phyloP scores from a whole-genome alignment of 2,888 invertebrate genomes.

The Xylophagus ater region DNA sequence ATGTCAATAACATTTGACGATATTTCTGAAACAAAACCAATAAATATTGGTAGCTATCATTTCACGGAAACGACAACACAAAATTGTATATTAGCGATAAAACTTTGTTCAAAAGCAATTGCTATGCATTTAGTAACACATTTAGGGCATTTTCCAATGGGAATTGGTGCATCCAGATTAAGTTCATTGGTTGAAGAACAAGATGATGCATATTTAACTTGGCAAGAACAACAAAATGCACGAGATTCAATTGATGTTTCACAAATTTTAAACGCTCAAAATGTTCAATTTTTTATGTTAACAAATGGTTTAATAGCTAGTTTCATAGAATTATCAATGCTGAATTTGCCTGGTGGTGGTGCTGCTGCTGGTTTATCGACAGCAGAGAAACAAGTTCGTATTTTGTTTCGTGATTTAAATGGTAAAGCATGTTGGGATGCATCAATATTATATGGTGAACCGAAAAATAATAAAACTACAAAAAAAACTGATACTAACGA shows the following conservation, averaged over 20 bases:
- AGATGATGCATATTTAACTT: conserved; percentile 54
- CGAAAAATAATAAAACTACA: conserved; percentile 33
- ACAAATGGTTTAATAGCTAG: conserved; percentile 76
- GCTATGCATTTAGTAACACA: conserved; percentile 82
- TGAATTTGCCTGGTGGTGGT: conserved; percentile 69
- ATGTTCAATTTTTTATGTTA: conserved; percentile 74
- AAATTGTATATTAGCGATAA: conserved; percentile 46
- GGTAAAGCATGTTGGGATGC: conserved; percentile 97
- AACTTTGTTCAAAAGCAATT: conserved; percentile 45
- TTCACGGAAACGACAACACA: conserved; percentile 39
- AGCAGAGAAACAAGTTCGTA: conserved; percentile 72
- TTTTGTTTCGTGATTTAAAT: conserved; percentile 77
- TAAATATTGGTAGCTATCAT: conserved; percentile 34
- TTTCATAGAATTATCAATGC: conserved; percentile 75
- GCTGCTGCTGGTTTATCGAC: conserved; percentile 66
- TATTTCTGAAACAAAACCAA: conserved; percentile 29
- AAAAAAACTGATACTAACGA: conserved; percentile 2
- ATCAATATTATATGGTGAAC: conserved; percentile 75
- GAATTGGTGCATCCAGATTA: conserved; percentile 75
- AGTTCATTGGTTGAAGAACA: conserved; percentile 86
- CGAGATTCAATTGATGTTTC: conserved; percentile 52
- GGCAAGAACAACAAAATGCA: conserved; percentile 2
- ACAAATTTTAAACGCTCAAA: conserved; percentile 72
- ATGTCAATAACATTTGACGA: conserved; percentile 36
- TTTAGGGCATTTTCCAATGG: conserved; percentile 90